These are phyloP conservation scores for Diacarnus erythraeanus DNA, from an alignment of 37 sponge, comb jelly and placozoan genomes.

Conservation along the genomic window DNA sequence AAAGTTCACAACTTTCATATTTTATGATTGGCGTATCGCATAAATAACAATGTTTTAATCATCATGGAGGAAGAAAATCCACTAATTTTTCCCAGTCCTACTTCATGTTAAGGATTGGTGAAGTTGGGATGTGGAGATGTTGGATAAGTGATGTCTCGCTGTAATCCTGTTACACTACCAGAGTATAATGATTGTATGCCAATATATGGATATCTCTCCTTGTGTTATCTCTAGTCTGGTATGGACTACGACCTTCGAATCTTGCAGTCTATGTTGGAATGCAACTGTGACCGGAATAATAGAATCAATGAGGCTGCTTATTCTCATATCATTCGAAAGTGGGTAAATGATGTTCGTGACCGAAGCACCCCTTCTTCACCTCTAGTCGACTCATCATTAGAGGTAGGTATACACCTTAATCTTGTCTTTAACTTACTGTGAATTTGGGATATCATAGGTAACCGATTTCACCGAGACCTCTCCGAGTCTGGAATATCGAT, in stretches of 20 bases:
- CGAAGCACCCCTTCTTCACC: conserved; percentile 10
- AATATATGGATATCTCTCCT: not conserved
- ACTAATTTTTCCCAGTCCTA: too few relatives aligned
- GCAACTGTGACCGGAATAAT: conserved; percentile 12
- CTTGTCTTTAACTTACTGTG: not conserved
- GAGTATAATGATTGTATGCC: too few relatives aligned
- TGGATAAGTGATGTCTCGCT: too few relatives aligned
- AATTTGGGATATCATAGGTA: not conserved
- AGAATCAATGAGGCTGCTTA: conserved; percentile 33
- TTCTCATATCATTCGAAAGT: conserved; percentile 47
- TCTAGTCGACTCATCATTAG: not conserved
- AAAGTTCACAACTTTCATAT: too few relatives aligned
- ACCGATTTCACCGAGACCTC: not conserved
- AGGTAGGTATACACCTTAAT: not conserved
- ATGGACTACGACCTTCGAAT: conserved; percentile 54
- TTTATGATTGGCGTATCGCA: too few relatives aligned
- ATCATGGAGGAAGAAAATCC: too few relatives aligned
- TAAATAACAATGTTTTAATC: too few relatives aligned
- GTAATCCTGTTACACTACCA: too few relatives aligned
- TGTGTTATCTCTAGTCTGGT: not conserved
- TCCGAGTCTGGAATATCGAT: not conserved
- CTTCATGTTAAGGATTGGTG: too few relatives aligned
- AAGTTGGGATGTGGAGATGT: too few relatives aligned
- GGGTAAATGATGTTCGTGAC: conserved; percentile 55
- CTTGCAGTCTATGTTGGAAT: conserved; percentile 54